Conservation (phyloP, 2,797 vertebrate species). For the Paedocypris micromegethes region DNA sequence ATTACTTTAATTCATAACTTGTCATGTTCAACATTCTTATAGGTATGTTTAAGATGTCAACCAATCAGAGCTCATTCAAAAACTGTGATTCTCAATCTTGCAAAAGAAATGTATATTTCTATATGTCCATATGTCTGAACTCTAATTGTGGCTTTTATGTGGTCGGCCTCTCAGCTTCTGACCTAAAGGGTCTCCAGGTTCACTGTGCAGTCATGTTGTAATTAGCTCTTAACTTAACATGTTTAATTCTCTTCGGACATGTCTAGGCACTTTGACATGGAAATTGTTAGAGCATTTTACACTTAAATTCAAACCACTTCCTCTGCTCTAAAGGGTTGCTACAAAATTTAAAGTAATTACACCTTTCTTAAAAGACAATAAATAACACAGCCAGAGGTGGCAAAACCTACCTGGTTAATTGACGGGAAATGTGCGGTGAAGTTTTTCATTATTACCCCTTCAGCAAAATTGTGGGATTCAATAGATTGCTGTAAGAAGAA, state of each 20-base stretch:
- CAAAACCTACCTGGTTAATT: slow-evolving; percentile 4
- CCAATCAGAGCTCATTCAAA: too few species aligned
- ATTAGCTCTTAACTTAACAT: slow-evolving; percentile 28
- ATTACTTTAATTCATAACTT: too few species aligned
- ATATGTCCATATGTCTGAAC: too few species aligned
- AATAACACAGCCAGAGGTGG: slow-evolving; percentile 1
- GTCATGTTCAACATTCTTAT: too few species aligned
- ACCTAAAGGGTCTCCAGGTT: not conserved
- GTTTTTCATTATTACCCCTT: slow-evolving; percentile 16
- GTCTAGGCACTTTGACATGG: not conserved
- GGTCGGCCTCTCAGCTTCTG: not conserved
- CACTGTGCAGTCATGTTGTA: not conserved
- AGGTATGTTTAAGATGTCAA: too few species aligned
- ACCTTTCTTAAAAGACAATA: slow-evolving; percentile 7
- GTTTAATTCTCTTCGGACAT: not conserved
- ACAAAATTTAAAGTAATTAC: slow-evolving; percentile 20
- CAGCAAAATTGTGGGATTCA: not conserved
- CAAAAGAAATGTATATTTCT: too few species aligned
- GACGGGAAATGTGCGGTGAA: slow-evolving; percentile 1
- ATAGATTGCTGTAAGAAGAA: slow-evolving; percentile 1
- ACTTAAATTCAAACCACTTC: slow-evolving; percentile 1
- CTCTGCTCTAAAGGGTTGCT: not conserved
- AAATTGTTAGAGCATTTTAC: slow-evolving; percentile 1
- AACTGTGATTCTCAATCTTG: too few species aligned
- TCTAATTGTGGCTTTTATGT: too few species aligned